These are phyloP conservation scores for Enteromius trimaculatus DNA, from an alignment of 2,797 vertebrate genomes.

Conservation along the genomic window DNA sequence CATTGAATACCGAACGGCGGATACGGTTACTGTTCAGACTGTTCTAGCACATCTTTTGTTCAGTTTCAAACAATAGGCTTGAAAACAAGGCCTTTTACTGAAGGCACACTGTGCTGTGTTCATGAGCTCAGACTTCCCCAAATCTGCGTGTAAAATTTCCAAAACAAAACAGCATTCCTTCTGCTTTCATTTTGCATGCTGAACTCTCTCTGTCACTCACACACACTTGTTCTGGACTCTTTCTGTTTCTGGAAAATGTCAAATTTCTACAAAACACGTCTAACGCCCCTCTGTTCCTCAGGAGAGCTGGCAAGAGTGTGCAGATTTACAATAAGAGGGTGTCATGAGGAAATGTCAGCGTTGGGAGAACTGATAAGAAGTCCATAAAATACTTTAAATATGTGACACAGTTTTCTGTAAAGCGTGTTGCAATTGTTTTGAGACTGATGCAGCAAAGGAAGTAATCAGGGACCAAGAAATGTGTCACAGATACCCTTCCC, in stretches of 20 bases:
- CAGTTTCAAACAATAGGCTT: too few species aligned
- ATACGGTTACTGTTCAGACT: neutral
- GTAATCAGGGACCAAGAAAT: neutral
- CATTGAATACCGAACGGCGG: neutral
- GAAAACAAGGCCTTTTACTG: neutral
- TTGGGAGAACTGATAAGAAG: neutral
- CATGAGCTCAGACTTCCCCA: neutral
- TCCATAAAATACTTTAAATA: neutral
- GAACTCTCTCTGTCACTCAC: neutral
- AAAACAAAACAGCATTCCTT: conserved; percentile 9
- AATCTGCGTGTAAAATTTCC: neutral
- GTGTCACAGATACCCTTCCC: neutral
- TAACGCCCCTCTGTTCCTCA: conserved; percentile 24
- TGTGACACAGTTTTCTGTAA: neutral
- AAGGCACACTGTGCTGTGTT: neutral
- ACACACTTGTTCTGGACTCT: conserved; percentile 44
- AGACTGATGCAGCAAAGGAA: neutral
- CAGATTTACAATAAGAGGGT: neutral
- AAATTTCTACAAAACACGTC: neutral
- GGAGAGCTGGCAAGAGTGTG: neutral
- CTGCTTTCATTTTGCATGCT: neutral
- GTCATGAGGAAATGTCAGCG: neutral
- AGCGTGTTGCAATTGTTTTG: neutral
- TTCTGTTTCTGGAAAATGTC: conserved; percentile 25
- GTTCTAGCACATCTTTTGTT: conserved; percentile 7